Evolutionary conservation across 2,888 invertebrate genomes (phyloP).

Genomic region (Hemicrepidius hirtus): DNA sequence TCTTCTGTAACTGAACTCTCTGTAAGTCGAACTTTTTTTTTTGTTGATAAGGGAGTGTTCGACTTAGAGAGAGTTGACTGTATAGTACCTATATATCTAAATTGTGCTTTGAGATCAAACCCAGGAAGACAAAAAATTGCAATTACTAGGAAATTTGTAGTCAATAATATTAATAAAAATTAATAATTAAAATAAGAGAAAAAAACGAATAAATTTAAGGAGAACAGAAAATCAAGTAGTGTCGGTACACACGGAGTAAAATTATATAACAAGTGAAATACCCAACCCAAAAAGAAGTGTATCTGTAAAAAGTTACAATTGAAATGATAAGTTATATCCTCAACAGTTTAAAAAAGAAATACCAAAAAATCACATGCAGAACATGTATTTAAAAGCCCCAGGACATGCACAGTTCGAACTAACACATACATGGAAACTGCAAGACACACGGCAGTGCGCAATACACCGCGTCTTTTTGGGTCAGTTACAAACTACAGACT

Average conservation of each 20-base stretch:
- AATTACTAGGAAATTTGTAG: constrained; percentile 46
- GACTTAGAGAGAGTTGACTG: too few species aligned
- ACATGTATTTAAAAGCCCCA: constrained; percentile 66
- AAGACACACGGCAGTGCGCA: constrained; percentile 53
- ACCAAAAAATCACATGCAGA: constrained; percentile 63
- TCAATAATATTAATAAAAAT: constrained; percentile 35
- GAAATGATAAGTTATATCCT: constrained; percentile 49
- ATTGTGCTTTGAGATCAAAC: constrained; percentile 71
- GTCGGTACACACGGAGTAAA: constrained; percentile 46
- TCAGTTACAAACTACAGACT: constrained; percentile 71
- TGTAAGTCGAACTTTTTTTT: too few species aligned
- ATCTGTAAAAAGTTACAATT: constrained; percentile 48
- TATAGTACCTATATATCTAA: constrained; percentile 48
- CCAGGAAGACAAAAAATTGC: constrained; percentile 68
- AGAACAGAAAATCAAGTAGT: constrained; percentile 51
- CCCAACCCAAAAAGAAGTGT: constrained; percentile 71
- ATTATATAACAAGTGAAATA: constrained; percentile 55
- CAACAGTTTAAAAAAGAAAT: constrained; percentile 50
- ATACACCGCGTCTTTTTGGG: constrained; percentile 69
- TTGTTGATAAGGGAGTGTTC: too few species aligned
- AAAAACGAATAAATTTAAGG: constrained; percentile 45
- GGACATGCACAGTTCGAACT: constrained; percentile 66
- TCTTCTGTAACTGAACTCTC: too few species aligned
- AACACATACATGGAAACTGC: constrained; percentile 63
- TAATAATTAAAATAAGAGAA: constrained; percentile 2